Evolutionary conservation across 2,797 vertebrate genomes (phyloP), one percentile per base, ranked within the genome.

Genomic region (Pogoniulus pusillus): DNA sequence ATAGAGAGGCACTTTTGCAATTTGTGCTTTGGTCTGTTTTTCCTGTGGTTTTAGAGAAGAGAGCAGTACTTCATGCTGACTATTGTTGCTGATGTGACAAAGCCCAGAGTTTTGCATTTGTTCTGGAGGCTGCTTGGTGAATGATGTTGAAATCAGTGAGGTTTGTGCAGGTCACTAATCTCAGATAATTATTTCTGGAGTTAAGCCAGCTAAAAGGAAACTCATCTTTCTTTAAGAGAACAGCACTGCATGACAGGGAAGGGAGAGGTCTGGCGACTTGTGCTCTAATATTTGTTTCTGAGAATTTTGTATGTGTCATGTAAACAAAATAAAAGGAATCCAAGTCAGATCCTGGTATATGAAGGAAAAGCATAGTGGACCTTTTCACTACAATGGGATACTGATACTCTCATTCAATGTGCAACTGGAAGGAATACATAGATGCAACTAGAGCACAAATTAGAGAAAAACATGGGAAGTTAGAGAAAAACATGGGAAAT

Each of bases 111-210:
- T 74, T 82, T 88, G 39, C 10, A 15, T 65, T 85, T 89, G 23
- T 82, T 94, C 91, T 90, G 70, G 26, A 82, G 70, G 2, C 59
- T 89, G 24, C 32, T 57, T 37, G 22, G 51, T 86, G 68, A 72
- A 83, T 82, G 93, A 93, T 41, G 10, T 79, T 83, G 70, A 93
- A 93, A 94, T 83, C 82, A 83, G 49, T 26, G 23, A 91, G 74
- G 70, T 89, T 93, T 89, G 73, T 91, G 76, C 76, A 90, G 86
- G 59, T 78, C 64, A 51, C 66, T 96, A 83, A 96, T 95, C 82
- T 93, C 70, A 83, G 57, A 74, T 93, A 95, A 94, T 89, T 92
- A 58, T 57, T 91, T 89, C 84, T 95, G 93, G 89, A 94, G n/a
- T 70, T 76, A 89, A 93, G 86, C 84, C 87, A 93, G 64, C 35